Evolutionary conservation across 2,797 vertebrate genomes (phyloP).

Genomic region (Lacerta agilis): DNA sequence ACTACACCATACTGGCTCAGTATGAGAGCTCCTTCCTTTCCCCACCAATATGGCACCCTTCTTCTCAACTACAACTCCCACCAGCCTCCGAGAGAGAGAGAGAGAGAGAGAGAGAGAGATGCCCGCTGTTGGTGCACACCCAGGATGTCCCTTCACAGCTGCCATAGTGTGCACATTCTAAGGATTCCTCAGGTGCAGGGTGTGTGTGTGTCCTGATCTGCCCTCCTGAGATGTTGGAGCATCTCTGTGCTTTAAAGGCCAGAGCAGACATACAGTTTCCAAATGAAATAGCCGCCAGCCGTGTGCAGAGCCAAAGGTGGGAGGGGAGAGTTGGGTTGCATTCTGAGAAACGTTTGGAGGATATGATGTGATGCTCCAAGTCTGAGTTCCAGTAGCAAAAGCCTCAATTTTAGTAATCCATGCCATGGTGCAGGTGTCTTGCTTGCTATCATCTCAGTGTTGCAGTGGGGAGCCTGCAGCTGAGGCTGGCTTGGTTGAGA

Average conservation of each 20-base stretch:
- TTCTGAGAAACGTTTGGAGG: not conserved
- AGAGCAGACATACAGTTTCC: not conserved
- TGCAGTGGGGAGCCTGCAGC: no score
- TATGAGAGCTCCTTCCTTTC: no score
- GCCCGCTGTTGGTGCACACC: not conserved
- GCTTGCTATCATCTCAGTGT: not conserved
- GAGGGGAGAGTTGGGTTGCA: not conserved
- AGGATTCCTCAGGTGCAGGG: no score
- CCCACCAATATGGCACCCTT: no score
- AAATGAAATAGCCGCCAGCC: slow-evolving; percentile 1
- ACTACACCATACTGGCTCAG: no score
- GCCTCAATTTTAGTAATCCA: not conserved
- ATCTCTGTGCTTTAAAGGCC: not conserved
- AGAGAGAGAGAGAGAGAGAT: not conserved
- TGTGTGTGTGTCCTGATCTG: no score
- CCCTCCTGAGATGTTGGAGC: no score
- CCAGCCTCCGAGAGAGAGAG: no score
- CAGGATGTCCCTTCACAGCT: not conserved
- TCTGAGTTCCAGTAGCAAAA: not conserved
- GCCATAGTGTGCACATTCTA: no score
- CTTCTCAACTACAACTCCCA: no score
- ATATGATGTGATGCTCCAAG: not conserved
- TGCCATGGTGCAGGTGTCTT: not conserved
- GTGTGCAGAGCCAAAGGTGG: not conserved
- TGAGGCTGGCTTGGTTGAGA: not conserved